These are phyloP conservation scores for Stenopsyche tienmushanensis DNA, from an alignment of 1,140 invertebrate genomes.

Conservation along the genomic window DNA sequence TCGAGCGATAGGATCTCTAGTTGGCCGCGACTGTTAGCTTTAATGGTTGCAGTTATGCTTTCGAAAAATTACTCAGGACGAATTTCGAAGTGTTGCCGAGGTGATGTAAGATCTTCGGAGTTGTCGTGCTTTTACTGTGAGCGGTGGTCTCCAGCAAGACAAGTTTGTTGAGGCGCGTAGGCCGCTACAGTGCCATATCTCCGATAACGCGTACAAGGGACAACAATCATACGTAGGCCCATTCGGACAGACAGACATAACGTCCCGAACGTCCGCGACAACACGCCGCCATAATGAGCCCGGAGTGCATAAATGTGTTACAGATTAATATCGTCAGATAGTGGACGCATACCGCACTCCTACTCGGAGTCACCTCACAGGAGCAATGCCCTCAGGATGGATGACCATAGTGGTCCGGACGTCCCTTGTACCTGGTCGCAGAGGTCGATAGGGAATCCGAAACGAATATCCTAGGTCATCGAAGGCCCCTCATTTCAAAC, in stretches of 20 bases:
- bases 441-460: too few species aligned
- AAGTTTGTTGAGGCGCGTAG: conserved; percentile 33
- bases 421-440: too few species aligned
- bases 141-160: conserved; percentile 15
- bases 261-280: conserved; percentile 24
- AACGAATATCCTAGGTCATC: too few species aligned
- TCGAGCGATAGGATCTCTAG: too few species aligned
- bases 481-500: too few species aligned
- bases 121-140: neutral
- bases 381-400: neutral
- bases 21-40: too few species aligned
- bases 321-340: conserved; percentile 41
- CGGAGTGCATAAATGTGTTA: conserved; percentile 42
- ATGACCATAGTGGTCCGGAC: too few species aligned
- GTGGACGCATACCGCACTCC: conserved; percentile 12
- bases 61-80: too few species aligned
- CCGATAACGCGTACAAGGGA: conserved; percentile 38
- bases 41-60: too few species aligned
- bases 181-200: conserved; percentile 33
- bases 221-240: conserved; percentile 32
- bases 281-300: conserved; percentile 36
- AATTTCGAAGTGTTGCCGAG: too few species aligned
- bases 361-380: too few species aligned
- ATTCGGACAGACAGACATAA: conserved; percentile 19
- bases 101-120: too few species aligned